Percentiles rank a stretch among this genome's conserved stretches.
Conservation (phyloP, 2,888 invertebrate species). For the Cheilosia soror region DNA sequence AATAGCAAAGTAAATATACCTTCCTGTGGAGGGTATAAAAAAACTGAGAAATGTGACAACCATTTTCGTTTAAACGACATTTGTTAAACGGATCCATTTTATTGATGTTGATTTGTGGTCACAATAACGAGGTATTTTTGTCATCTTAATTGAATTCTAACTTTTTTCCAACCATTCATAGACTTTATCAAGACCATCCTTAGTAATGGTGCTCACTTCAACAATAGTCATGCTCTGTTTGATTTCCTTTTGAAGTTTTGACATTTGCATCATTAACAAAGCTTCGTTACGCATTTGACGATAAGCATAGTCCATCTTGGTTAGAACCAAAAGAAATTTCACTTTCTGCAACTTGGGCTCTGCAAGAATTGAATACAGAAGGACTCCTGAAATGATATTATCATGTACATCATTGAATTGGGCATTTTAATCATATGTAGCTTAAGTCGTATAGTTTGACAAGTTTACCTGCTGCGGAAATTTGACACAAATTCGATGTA, state of each 20-base stretch:
- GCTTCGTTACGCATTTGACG: slow-evolving; percentile 95
- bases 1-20: too few relatives aligned
- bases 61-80: too few relatives aligned
- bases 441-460: background rate
- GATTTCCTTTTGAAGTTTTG: slow-evolving; percentile 88
- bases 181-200: slow-evolving; percentile 88
- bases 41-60: too few relatives aligned
- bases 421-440: too few relatives aligned
- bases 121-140: too few relatives aligned
- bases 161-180: slow-evolving; percentile 86
- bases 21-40: too few relatives aligned
- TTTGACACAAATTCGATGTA: slow-evolving; percentile 93
- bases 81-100: too few relatives aligned
- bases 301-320: slow-evolving; percentile 94
- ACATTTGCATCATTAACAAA: slow-evolving; percentile 91
- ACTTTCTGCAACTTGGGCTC: slow-evolving; percentile 88
- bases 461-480: slow-evolving; percentile 89
- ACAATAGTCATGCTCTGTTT: slow-evolving; percentile 88
- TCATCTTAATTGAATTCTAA: slow-evolving; percentile 60
- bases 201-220: slow-evolving; percentile 90
- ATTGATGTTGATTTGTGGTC: too few relatives aligned
- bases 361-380: slow-evolving; percentile 90
- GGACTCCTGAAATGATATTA: slow-evolving; percentile 85
- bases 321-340: slow-evolving; percentile 89
- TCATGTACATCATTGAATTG: too few relatives aligned